Evolutionary conservation across 2,888 invertebrate species (phyloP).

Genomic region (Pammene aurita): DNA sequence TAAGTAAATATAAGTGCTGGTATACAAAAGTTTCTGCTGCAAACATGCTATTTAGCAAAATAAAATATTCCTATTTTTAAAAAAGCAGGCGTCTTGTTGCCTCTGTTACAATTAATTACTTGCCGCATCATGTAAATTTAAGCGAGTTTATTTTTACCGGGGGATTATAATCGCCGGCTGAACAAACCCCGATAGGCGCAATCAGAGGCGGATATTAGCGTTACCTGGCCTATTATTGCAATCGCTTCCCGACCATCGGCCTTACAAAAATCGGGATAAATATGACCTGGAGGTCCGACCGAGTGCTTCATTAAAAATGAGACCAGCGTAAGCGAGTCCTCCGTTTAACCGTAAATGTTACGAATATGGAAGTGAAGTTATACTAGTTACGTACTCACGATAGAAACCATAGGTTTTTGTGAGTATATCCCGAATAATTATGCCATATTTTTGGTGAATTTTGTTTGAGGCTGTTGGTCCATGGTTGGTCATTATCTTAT

Average conservation of each 20-base stretch:
- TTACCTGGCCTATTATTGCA: constrained; percentile 19
- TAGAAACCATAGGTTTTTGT: too few relatives aligned
- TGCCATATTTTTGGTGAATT: too few relatives aligned
- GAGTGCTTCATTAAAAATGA: too few relatives aligned
- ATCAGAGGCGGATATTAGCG: constrained; percentile 27
- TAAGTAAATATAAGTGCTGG: too few relatives aligned
- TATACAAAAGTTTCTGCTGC: background rate
- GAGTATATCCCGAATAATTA: too few relatives aligned
- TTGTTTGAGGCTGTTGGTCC: too few relatives aligned
- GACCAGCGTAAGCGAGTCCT: too few relatives aligned
- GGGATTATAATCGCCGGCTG: constrained; percentile 32
- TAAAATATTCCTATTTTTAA: constrained; percentile 1
- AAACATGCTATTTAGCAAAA: constrained; percentile 13
- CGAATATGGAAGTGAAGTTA: background rate
- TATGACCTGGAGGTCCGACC: background rate
- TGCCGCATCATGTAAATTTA: background rate
- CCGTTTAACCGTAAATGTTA: too few relatives aligned
- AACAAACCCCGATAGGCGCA: constrained; percentile 43
- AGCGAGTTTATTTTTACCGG: constrained; percentile 9
- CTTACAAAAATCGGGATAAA: background rate
- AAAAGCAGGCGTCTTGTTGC: background rate
- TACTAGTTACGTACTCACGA: background rate
- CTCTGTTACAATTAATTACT: background rate
- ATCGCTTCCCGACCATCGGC: background rate
- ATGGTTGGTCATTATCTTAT: too few relatives aligned